Conservation (phyloP, 1,140 invertebrate genomes). For the Galendromus occidentalis region DNA sequence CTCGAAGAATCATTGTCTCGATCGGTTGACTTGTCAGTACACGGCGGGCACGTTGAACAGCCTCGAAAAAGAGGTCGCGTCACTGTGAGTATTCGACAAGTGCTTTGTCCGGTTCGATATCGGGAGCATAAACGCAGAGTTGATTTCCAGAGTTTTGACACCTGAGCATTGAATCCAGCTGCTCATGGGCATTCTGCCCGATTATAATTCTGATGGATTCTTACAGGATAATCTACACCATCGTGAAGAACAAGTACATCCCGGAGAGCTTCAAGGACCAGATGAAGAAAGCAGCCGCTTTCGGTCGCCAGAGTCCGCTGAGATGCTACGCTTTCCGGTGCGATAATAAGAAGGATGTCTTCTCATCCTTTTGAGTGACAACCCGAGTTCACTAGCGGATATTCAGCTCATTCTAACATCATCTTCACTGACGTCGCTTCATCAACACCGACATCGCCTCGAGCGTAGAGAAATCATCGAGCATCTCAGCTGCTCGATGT, state of each 20-base stretch:
- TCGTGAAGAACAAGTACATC: conserved; percentile 22
- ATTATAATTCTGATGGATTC: too few relatives aligned
- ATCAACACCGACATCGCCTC: too few relatives aligned
- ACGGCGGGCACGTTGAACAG: conserved; percentile 25
- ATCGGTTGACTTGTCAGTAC: conserved; percentile 27
- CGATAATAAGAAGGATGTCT: conserved; percentile 2
- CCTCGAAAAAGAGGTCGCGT: conserved; percentile 21
- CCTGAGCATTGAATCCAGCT: too few relatives aligned
- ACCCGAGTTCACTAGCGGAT: too few relatives aligned
- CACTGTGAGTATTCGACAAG: conserved; percentile 21
- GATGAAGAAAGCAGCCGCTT: conserved; percentile 20
- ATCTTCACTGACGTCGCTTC: too few relatives aligned
- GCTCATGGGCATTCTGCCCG: too few relatives aligned
- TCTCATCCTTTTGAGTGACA: neutral
- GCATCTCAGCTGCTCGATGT: too few relatives aligned
- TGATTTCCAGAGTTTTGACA: conserved; percentile 12
- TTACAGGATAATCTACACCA: conserved; percentile 23
- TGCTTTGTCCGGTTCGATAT: conserved; percentile 17
- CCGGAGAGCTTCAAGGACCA: conserved; percentile 21
- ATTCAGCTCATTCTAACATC: too few relatives aligned
- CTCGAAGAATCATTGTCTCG: conserved; percentile 22
- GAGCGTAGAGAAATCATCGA: too few relatives aligned
- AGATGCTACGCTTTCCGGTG: conserved; percentile 15
- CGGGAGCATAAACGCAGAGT: conserved; percentile 27
- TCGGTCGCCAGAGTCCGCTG: conserved; percentile 17